A percentile compares a stretch with the other conserved stretches of the same genome.
These are phyloP conservation scores for Drosophila saltans DNA, from an alignment of 1,140 invertebrate genomes.

Conservation along the genomic window DNA sequence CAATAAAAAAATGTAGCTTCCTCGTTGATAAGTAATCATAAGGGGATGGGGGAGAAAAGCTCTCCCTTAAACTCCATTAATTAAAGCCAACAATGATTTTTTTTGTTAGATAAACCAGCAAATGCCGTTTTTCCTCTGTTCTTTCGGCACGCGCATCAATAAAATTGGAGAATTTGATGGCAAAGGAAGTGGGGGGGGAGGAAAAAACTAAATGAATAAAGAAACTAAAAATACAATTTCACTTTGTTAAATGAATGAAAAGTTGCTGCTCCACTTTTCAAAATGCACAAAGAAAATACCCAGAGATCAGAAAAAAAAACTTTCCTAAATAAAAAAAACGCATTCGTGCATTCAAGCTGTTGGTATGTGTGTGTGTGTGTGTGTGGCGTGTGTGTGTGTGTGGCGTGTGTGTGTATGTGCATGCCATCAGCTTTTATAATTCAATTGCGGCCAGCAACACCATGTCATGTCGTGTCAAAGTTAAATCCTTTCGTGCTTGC, in stretches of 20 bases:
- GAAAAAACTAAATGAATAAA: conserved; percentile 9
- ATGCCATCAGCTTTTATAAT: conserved; percentile 50
- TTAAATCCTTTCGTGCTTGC: conserved; percentile 22
- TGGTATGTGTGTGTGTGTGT: conserved; percentile 20
- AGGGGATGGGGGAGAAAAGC: conserved; percentile 10
- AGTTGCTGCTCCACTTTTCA: conserved; percentile 33
- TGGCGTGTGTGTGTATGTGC: conserved; percentile 50
- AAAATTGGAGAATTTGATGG: not conserved
- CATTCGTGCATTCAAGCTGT: conserved; percentile 44
- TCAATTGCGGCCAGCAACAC: conserved; percentile 56
- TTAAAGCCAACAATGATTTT: conserved; percentile 26
- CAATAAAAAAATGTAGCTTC: conserved; percentile 57
- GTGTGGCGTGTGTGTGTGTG: conserved; percentile 38
- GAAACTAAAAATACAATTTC: conserved; percentile 34
- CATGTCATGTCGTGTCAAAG: conserved; percentile 49
- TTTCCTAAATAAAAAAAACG: conserved; percentile 47
- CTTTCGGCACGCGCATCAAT: not conserved
- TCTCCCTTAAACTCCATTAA: conserved; percentile 56
- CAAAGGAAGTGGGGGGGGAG: not conserved
- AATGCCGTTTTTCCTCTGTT: not conserved
- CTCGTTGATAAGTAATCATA: conserved; percentile 49
- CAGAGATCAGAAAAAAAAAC: conserved; percentile 2
- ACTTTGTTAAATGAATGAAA: conserved; percentile 36
- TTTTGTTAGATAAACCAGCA: conserved; percentile 12
- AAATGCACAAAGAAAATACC: conserved; percentile 68